Conservation (phyloP, 2,888 invertebrate genomes). For the Hypselothyrea guttata region DNA sequence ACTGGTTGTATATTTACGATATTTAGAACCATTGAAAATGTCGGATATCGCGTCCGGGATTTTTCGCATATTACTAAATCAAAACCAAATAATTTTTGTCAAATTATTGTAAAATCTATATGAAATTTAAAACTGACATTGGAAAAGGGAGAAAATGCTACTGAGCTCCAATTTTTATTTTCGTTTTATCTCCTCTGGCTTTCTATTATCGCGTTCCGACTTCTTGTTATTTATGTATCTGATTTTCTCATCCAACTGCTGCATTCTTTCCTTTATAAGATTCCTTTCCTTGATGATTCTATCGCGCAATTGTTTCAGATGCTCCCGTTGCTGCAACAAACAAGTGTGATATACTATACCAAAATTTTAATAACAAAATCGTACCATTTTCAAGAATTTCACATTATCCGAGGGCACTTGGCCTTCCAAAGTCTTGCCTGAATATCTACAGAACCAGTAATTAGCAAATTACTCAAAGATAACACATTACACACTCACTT, state of each 20-base stretch:
- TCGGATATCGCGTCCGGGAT: background rate
- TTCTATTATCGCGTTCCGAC: background rate
- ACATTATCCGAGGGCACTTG: constrained; percentile 59
- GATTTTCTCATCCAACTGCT: constrained; percentile 30
- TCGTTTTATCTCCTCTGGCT: background rate
- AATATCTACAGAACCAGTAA: constrained; percentile 13
- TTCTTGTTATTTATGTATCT: constrained; percentile 31
- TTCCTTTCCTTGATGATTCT: constrained; percentile 42
- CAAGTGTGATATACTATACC: constrained; percentile 1
- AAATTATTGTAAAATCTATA: background rate
- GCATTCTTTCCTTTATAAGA: constrained; percentile 23
- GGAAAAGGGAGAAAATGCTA: constrained; percentile 1
- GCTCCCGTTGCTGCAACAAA: constrained; percentile 42
- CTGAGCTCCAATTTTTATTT: background rate
- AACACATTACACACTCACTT: too few relatives aligned
- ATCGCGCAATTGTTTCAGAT: constrained; percentile 38
- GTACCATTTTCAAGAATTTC: constrained; percentile 42
- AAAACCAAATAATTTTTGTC: background rate
- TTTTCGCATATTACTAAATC: background rate
- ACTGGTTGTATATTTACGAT: background rate
- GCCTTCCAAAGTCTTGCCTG: constrained; percentile 28
- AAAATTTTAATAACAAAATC: background rate
- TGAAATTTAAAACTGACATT: background rate
- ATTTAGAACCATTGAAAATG: too few relatives aligned
- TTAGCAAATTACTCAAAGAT: background rate